Percentiles rank a stretch among this genome's conserved stretches.
Evolutionary conservation across 2,113 vertebrate species (phyloP).

Genomic region (Corynorhinus townsendii): DNA sequence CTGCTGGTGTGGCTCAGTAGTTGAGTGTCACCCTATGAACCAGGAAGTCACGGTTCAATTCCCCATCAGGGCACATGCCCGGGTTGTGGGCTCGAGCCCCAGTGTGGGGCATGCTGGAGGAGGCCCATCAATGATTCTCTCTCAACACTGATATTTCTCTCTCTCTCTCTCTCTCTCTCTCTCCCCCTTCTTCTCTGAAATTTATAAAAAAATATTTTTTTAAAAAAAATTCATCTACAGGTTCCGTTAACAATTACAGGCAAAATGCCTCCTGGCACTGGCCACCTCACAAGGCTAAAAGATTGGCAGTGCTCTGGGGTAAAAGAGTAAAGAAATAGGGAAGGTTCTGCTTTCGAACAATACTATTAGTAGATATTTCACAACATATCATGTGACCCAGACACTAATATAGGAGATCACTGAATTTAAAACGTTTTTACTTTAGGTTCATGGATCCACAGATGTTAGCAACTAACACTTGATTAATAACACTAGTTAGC

Average conservation of each 20-base stretch:
- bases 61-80: too few relatives aligned
- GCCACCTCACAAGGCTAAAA: not conserved
- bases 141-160: too few relatives aligned
- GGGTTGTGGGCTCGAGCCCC: too few relatives aligned
- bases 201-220: not conserved
- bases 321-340: not conserved
- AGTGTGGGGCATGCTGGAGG: too few relatives aligned
- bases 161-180: too few relatives aligned
- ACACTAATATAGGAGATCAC: not conserved
- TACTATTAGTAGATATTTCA: not conserved
- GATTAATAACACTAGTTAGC: not conserved
- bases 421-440: not conserved
- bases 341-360: not conserved
- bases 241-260: not conserved
- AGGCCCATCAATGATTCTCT: too few relatives aligned
- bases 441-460: not conserved
- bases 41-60: too few relatives aligned
- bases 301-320: not conserved
- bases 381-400: not conserved
- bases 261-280: not conserved
- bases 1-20: too few relatives aligned
- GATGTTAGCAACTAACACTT: not conserved
- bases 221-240: not conserved
- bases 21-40: too few relatives aligned
- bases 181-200: too few relatives aligned